A percentile compares a stretch with the other conserved stretches of the same genome.
phyloP scores from a whole-genome alignment of 2,888 invertebrate species.

The Eristalis intricaria region DNA sequence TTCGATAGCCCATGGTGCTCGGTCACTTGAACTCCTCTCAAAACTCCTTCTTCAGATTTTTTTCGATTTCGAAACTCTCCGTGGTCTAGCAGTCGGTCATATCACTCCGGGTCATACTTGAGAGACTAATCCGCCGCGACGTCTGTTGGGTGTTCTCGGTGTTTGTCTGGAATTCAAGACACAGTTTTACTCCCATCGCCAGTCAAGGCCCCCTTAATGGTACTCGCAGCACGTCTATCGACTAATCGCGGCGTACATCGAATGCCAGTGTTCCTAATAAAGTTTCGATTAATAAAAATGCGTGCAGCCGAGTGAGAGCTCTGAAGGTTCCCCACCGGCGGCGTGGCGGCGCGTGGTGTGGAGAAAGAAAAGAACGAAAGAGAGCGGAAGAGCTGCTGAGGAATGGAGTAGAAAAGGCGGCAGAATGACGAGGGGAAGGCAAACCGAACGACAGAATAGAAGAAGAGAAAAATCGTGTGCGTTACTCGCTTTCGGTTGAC shows the following conservation, averaged over 20 bases:
- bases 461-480: background rate
- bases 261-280: slow-evolving; percentile 39
- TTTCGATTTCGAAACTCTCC: background rate
- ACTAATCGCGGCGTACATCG: slow-evolving; percentile 24
- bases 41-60: background rate
- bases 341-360: background rate
- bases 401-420: background rate
- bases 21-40: background rate
- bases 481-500: background rate
- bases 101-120: slow-evolving; percentile 46
- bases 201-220: slow-evolving; percentile 5
- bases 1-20: slow-evolving; percentile 31
- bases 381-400: background rate
- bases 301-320: slow-evolving; percentile 33
- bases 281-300: slow-evolving; percentile 42
- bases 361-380: slow-evolving; percentile 9
- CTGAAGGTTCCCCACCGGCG: background rate
- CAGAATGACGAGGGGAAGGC: background rate
- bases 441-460: background rate
- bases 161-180: slow-evolving; percentile 35
- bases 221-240: slow-evolving; percentile 43
- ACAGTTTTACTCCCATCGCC: slow-evolving; percentile 32
- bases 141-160: slow-evolving; percentile 12
- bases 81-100: background rate
- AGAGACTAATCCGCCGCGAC: slow-evolving; percentile 6